Evolutionary conservation across 1,140 invertebrate species (phyloP), one percentile per base, ranked within the genome.

Genomic region (Onthophagus taurus): DNA sequence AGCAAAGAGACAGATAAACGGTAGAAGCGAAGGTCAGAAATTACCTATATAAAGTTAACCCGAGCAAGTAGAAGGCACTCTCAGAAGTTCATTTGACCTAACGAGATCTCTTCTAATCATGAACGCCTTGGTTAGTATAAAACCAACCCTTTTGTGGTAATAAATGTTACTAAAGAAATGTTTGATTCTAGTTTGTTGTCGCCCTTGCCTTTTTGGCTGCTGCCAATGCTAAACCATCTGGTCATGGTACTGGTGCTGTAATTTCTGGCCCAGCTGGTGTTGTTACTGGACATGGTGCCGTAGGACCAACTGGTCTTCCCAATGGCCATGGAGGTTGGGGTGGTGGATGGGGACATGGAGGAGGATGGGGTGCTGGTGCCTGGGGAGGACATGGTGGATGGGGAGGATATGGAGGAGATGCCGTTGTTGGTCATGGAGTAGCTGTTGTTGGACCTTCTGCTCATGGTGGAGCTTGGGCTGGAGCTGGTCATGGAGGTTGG

Each of bases 171-270:
- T 31, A 18, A 12, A 14, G 6, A 6, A 45, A 19, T 37, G 16
- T 48, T 37, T 20, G 9, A 14, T 44, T 24, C 6, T 30, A 51
- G 49, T 20, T 36, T 26, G 31, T 47, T 31, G 34, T 34, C n/a
- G 44, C 33, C 5, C 39, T 51, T 12, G 49, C 49, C 35, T 48
- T 45, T 37, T 39, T 48, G 39, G 49, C 39, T 11, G 49, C 41
- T 20, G 49, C 45, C 29, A 48, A 30, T 20, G 49, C 49, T 23
- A 51, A 51, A 43, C 49, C 49, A 13, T 51, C 49, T 20, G 49
- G 49, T 21, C 39, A 47, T 14, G 44, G 45, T 20, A 19, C 39
- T 12, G 39, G 42, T 13, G 45, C 34, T 9, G 45, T 43, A 31
- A 36, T 24, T 20, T 23, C 26, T 33, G 37, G 21, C 20, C 35